A percentile compares a stretch with the other conserved stretches of the same genome.
Evolutionary conservation across 2,888 invertebrate genomes (phyloP).

Genomic region (Phorcus lineatus): DNA sequence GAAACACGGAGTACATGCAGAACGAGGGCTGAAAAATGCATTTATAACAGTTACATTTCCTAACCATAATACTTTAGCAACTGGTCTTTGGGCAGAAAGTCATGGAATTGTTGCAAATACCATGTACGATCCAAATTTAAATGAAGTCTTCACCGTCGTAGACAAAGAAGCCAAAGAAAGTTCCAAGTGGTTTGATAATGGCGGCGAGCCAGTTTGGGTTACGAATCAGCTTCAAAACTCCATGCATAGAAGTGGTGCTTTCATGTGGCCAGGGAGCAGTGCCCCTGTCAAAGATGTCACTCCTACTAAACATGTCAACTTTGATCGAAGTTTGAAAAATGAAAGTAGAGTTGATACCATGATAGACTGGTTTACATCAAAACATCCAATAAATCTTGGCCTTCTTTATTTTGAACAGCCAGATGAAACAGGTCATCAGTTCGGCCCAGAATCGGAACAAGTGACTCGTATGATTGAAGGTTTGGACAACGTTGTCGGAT

Average conservation of each 20-base stretch:
- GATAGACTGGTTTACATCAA: slow-evolving; percentile 67
- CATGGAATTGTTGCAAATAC: slow-evolving; percentile 84
- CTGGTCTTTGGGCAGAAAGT: slow-evolving; percentile 79
- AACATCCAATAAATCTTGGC: slow-evolving; percentile 82
- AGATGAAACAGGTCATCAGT: slow-evolving; percentile 80
- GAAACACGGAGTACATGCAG: slow-evolving; percentile 79
- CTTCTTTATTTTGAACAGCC: slow-evolving; percentile 84
- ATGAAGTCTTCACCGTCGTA: slow-evolving; percentile 50
- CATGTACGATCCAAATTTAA: slow-evolving; percentile 78
- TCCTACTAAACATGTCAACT: slow-evolving; percentile 52
- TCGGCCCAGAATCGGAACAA: slow-evolving; percentile 76
- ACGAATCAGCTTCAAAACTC: slow-evolving; percentile 78
- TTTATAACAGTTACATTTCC: slow-evolving; percentile 83
- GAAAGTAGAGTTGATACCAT: slow-evolving; percentile 61
- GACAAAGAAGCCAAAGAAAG: slow-evolving; percentile 67
- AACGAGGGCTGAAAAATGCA: slow-evolving; percentile 75
- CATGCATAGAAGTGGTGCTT: slow-evolving; percentile 80
- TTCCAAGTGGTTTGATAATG: slow-evolving; percentile 75
- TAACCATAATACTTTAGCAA: slow-evolving; percentile 85
- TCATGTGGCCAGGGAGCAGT: slow-evolving; percentile 84
- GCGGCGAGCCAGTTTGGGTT: slow-evolving; percentile 75
- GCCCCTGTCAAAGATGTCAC: slow-evolving; percentile 71
- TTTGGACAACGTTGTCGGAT: slow-evolving; percentile 74
- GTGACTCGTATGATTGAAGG: slow-evolving; percentile 78
- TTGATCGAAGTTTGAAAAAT: slow-evolving; percentile 58